Base-by-base conservation (phyloP, 2,888 invertebrate species). In the Crocallis elinguaria region DNA sequence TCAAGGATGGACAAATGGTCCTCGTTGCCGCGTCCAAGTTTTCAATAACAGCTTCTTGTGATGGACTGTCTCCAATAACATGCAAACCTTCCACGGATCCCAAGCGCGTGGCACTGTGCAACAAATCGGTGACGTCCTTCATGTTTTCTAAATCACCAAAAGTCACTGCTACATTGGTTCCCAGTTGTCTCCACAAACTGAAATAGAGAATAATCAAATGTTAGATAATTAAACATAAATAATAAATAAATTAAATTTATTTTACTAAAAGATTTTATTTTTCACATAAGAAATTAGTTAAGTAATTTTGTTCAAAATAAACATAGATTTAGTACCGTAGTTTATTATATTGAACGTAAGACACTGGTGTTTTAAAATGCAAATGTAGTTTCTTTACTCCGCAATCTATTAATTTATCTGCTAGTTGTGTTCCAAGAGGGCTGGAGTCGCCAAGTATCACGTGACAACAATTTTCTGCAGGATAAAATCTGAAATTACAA, bases 311-410 rank as follows among this genome's bases (percentile, higher is more conserved):
- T 12, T 12, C 1, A 29, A 6, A 29, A 29, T n/a, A 29, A 2
- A 7, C 5, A 2, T 11, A 3, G 11, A 12, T 11, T 12, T 1
- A 2, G 1, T 29, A 29, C 29, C 29, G 29, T 29, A 29, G 3
- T 6, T 29, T 29, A n/a, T n/a, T n/a, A 29, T 29, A 29, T 12
- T 29, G 29, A 29, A 29, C 11, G 12, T 29, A 12, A 2, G 12
- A 12, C 12, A 9, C 12, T 29, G 29, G 9, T 29, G 29, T 11
- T 29, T 64, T 37, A 13, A 60, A 55, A 44, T 76, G 67, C 1
- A 82, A n/a, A 12, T 65, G 52, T 5, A 82, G 33, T 29, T 74
- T 77, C 27, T 37, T 76, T 3, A 73, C 77, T 0, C 84, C 84
- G 11, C 70, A 66, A 4, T 54, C 54, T 0, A 79, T 56, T 0